phyloP scores from a whole-genome alignment of 1,140 invertebrate genomes.

The Zaprionus davidi region DNA sequence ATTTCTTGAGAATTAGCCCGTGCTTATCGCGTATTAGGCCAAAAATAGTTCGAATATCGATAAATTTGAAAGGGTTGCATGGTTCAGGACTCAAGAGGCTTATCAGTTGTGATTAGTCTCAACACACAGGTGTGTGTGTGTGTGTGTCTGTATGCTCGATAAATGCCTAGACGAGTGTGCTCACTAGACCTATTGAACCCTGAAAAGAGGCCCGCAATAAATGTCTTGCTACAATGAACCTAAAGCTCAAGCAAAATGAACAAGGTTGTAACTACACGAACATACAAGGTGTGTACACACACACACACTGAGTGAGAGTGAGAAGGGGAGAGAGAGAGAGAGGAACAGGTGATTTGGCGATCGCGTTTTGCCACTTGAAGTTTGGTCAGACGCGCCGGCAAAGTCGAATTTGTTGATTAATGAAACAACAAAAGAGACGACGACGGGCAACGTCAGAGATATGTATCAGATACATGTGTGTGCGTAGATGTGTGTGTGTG shows the following conservation, averaged over 20 bases:
- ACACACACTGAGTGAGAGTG: not conserved
- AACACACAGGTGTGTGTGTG: not conserved
- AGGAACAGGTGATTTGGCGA: conserved; percentile 10
- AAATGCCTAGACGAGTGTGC: not conserved
- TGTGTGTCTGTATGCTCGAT: not conserved
- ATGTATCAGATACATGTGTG: not conserved
- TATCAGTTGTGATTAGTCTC: conserved; percentile 30
- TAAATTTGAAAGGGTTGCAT: conserved; percentile 3
- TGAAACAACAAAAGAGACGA: conserved; percentile 10
- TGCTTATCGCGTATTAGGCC: not conserved
- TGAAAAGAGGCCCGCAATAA: not conserved
- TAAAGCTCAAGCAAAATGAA: not conserved
- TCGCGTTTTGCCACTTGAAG: conserved; percentile 37
- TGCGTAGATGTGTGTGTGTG: not conserved
- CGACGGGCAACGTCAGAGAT: conserved; percentile 16
- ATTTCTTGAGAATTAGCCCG: no score
- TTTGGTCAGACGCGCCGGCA: conserved; percentile 25
- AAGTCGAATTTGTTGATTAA: conserved; percentile 44
- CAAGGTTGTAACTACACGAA: conserved; percentile 1
- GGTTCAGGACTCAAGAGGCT: not conserved
- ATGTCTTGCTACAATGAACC: not conserved
- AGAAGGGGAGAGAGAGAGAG: not conserved
- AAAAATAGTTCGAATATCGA: not conserved
- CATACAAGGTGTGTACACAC: not conserved
- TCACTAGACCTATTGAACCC: conserved; percentile 3